Evolutionary conservation across 2,888 invertebrate species (phyloP).

Genomic region (Chrysolina haemoptera): DNA sequence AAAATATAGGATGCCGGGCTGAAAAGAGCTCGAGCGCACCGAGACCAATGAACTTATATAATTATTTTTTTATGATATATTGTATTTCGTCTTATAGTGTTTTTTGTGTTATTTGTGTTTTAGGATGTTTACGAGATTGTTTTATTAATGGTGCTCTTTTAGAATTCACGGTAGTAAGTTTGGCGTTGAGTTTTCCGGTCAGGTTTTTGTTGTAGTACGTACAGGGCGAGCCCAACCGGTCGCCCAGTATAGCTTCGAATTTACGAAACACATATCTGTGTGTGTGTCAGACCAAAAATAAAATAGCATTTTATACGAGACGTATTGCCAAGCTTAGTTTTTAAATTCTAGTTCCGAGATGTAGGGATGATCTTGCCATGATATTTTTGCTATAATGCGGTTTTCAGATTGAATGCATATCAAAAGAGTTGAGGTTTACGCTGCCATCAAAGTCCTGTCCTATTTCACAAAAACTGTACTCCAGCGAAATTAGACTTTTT

Average conservation of each 20-base stretch:
- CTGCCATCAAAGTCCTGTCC: neutral
- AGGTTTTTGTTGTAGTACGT: constrained; percentile 29
- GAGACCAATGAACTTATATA: constrained; percentile 51
- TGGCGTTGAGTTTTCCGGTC: constrained; percentile 36
- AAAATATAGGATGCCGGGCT: constrained; percentile 51
- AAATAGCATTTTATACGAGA: constrained; percentile 50
- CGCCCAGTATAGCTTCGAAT: constrained; percentile 36
- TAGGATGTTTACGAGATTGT: constrained; percentile 44
- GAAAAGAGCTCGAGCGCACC: constrained; percentile 35
- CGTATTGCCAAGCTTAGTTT: constrained; percentile 67
- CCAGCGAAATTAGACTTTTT: neutral
- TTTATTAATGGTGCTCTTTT: constrained; percentile 47
- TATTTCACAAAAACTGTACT: neutral
- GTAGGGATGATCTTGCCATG: constrained; percentile 48
- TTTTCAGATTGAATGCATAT: constrained; percentile 58
- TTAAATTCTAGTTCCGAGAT: constrained; percentile 53
- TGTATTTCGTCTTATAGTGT: constrained; percentile 43
- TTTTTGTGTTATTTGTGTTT: constrained; percentile 49
- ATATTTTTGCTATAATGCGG: constrained; percentile 61
- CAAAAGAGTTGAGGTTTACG: constrained; percentile 43
- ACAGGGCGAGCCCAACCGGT: constrained; percentile 7
- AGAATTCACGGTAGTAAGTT: constrained; percentile 25
- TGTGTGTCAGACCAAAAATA: constrained; percentile 61
- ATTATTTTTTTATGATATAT: constrained; percentile 46
- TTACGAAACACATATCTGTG: constrained; percentile 61